A percentile compares a stretch with the other conserved stretches of the same genome.
Conservation (phyloP, 2,888 invertebrate species). For the Drosophila pegasa region DNA sequence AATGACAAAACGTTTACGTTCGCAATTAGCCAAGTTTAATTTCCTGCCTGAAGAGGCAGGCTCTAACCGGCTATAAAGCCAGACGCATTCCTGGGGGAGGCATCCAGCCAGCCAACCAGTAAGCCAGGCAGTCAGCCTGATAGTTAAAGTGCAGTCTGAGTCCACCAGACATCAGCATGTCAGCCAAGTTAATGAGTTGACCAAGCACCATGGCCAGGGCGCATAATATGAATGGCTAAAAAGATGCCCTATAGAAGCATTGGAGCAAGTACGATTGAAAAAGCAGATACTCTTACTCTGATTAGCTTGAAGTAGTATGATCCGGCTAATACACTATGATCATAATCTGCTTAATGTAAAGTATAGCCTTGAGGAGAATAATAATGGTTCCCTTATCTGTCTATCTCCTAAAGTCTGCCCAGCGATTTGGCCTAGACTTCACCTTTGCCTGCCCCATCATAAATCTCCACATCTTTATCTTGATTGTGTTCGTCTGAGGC, state of each 20-base stretch:
- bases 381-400: background rate
- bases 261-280: background rate
- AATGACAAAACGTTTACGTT: slow-evolving; percentile 73
- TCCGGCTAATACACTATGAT: too few species aligned
- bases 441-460: background rate
- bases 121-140: background rate
- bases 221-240: slow-evolving; percentile 7
- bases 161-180: slow-evolving; percentile 29
- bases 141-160: slow-evolving; percentile 1
- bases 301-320: background rate
- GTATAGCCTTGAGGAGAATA: too few species aligned
- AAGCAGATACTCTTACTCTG: background rate
- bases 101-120: background rate
- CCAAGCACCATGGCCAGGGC: slow-evolving; percentile 3
- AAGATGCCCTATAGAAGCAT: slow-evolving; percentile 14
- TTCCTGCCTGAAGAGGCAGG: slow-evolving; percentile 50
- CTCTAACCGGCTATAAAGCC: slow-evolving; percentile 16
- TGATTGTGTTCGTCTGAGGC: background rate
- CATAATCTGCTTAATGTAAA: too few species aligned
- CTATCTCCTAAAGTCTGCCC: background rate
- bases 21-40: slow-evolving; percentile 70
- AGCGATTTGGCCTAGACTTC: background rate
- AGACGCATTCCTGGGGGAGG: slow-evolving; percentile 9
- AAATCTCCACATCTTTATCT: background rate
- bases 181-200: slow-evolving; percentile 53